Conservation (phyloP, 92 coral and sea anemone species). For the Chrysogorgia sp. region DNA sequence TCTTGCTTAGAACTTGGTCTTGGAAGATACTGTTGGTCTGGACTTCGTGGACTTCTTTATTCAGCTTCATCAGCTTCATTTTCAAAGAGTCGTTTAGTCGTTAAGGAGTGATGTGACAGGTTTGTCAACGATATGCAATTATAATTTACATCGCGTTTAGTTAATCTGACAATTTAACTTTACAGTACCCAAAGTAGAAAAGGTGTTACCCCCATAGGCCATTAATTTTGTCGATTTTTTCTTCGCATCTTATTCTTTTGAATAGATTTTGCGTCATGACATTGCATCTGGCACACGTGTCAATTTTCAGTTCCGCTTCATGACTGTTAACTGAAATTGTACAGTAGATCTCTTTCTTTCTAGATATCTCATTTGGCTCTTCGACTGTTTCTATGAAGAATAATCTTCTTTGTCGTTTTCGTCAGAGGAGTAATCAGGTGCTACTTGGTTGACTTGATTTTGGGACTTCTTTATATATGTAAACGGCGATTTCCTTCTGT, state of each 20-base stretch:
- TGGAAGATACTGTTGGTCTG: conserved; percentile 15
- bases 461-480: conserved; percentile 24
- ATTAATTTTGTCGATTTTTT: conserved; percentile 39
- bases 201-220: conserved; percentile 48
- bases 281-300: conserved; percentile 49
- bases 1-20: conserved; percentile 12
- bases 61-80: conserved; percentile 41
- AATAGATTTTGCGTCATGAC: conserved; percentile 43
- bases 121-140: conserved; percentile 52
- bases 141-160: conserved; percentile 27
- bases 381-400: conserved; percentile 38
- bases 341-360: conserved; percentile 39
- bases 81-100: conserved; percentile 42
- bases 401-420: conserved; percentile 21
- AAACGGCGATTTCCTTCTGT: background rate
- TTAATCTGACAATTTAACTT: conserved; percentile 12
- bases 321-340: conserved; percentile 36
- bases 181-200: conserved; percentile 40
- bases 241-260: conserved; percentile 17
- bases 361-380: background rate
- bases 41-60: conserved; percentile 46
- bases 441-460: conserved; percentile 23
- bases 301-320: conserved; percentile 37
- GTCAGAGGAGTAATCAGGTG: conserved; percentile 6
- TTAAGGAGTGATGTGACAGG: conserved; percentile 48